These are phyloP conservation scores for Pipa parva DNA, from an alignment of 2,113 vertebrate genomes.

Conservation along the genomic window DNA sequence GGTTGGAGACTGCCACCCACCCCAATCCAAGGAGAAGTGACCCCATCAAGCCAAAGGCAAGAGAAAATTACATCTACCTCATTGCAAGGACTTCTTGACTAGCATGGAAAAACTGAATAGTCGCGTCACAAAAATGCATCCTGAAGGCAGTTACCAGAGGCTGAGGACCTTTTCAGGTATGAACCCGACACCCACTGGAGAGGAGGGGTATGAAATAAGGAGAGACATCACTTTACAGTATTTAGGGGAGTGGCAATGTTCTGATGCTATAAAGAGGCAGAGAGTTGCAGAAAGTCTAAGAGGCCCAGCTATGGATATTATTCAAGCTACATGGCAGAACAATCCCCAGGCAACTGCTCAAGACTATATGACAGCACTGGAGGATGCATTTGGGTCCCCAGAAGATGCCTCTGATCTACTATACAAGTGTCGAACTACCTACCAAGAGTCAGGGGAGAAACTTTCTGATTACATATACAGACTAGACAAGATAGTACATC, in stretches of 20 bases:
- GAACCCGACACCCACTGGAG: neutral
- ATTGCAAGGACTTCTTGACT: too few relatives aligned
- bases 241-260: neutral
- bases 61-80: too few relatives aligned
- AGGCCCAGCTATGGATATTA: neutral
- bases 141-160: neutral
- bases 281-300: neutral
- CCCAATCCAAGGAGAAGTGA: too few relatives aligned
- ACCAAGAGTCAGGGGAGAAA: too few relatives aligned
- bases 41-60: too few relatives aligned
- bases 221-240: neutral
- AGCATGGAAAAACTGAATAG: too few relatives aligned
- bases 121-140: too few relatives aligned
- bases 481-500: neutral
- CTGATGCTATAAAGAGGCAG: neutral
- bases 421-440: too few relatives aligned
- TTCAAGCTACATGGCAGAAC: too few relatives aligned
- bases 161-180: neutral
- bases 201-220: neutral
- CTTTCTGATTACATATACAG: too few relatives aligned
- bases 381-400: neutral
- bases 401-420: too few relatives aligned
- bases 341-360: neutral
- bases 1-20: too few relatives aligned
- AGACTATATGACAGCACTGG: neutral